Conservation (phyloP, 2,888 invertebrate genomes). For the Podabrus alpinus region DNA sequence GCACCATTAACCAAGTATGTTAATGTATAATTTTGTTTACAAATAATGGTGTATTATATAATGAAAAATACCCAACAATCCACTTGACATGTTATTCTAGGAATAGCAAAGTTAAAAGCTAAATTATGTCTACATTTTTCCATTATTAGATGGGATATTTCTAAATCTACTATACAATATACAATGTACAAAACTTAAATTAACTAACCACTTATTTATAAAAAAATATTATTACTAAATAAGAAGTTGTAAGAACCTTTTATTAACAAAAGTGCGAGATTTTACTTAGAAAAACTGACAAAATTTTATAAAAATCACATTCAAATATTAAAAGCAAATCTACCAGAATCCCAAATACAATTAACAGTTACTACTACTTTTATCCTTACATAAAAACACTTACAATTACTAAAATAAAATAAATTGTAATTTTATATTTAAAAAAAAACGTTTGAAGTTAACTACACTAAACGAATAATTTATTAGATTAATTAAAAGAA, state of each 20-base stretch:
- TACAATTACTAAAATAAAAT: not conserved
- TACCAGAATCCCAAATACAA: constrained; percentile 6
- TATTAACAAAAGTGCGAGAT: constrained; percentile 9
- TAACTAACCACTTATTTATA: constrained; percentile 50
- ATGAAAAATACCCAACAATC: constrained; percentile 42
- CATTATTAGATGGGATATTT: constrained; percentile 19
- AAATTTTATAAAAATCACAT: constrained; percentile 20
- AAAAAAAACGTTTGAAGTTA: not conserved
- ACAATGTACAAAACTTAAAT: constrained; percentile 56
- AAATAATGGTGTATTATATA: constrained; percentile 24
- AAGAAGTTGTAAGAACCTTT: constrained; percentile 22
- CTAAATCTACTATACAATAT: constrained; percentile 45
- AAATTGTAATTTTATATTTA: not conserved
- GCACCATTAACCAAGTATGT: constrained; percentile 46
- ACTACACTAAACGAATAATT: not conserved
- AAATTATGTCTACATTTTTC: constrained; percentile 19
- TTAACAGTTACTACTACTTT: not conserved
- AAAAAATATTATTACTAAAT: constrained; percentile 52
- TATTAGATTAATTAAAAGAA: not conserved
- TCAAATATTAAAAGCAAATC: constrained; percentile 9
- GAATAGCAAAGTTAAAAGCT: constrained; percentile 37
- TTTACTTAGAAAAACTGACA: constrained; percentile 15
- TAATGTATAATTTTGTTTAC: constrained; percentile 28
- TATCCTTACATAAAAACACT: not conserved
- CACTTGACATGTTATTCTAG: constrained; percentile 38